Percentiles rank a stretch among this genome's conserved stretches.
These are phyloP conservation scores for Sphaeramia orbicularis DNA, from an alignment of 2,797 vertebrate species.

Conservation along the genomic window DNA sequence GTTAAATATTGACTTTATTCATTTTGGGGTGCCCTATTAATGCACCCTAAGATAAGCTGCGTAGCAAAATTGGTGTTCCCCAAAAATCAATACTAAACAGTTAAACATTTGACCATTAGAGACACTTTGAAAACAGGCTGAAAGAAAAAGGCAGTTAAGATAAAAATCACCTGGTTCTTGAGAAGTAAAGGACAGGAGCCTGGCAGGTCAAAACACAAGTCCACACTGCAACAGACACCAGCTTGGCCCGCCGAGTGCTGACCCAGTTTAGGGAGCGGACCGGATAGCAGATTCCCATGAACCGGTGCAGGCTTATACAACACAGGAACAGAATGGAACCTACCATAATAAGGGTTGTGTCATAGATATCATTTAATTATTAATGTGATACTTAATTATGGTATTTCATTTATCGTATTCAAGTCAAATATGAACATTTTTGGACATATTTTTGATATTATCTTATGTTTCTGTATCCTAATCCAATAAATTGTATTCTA, in stretches of 20 bases:
- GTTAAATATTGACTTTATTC: not conserved
- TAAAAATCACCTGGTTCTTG: constrained; percentile 82
- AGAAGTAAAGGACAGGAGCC: constrained; percentile 92
- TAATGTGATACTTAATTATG: no score
- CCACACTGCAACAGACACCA: constrained; percentile 88
- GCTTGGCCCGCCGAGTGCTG: constrained; percentile 84
- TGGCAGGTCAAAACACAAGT: constrained; percentile 87
- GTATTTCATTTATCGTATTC: no score
- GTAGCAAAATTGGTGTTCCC: not conserved
- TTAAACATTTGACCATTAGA: constrained; percentile 29
- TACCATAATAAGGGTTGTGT: constrained; percentile 16
- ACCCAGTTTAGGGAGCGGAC: constrained; percentile 91
- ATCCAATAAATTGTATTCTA: no score
- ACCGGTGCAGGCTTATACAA: constrained; percentile 95
- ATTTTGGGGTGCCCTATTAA: constrained; percentile 17
- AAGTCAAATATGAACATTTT: no score
- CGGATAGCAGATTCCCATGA: constrained; percentile 92
- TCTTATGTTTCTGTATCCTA: no score
- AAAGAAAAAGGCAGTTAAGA: not conserved
- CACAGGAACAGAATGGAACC: constrained; percentile 93
- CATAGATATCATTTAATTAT: no score
- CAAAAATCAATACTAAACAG: constrained; percentile 34
- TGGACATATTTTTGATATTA: no score
- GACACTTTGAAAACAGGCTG: constrained; percentile 6
- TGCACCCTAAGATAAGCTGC: constrained; percentile 2